These are phyloP conservation scores for Ibidorhyncha struthersii DNA, from an alignment of 2,113 vertebrate species.

Conservation along the genomic window DNA sequence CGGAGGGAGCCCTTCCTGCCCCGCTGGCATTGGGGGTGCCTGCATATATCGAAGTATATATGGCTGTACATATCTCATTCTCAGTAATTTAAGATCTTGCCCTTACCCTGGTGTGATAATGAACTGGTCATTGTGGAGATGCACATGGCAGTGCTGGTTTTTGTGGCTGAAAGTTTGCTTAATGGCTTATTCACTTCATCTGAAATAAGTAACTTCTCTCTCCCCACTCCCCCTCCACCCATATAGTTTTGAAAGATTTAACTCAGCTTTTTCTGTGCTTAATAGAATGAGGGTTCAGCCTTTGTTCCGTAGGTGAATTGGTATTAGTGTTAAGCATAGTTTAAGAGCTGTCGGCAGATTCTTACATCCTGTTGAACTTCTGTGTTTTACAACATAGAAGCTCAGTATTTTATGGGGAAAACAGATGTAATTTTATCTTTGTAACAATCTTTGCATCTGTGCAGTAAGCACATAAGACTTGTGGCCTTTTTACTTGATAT, in stretches of 20 bases:
- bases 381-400: not conserved
- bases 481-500: not conserved
- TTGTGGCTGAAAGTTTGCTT: not conserved
- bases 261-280: not conserved
- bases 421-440: not conserved
- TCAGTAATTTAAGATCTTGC: not conserved
- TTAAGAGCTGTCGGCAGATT: not conserved
- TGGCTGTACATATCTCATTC: no score
- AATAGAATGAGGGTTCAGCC: not conserved
- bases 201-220: not conserved
- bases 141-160: not conserved
- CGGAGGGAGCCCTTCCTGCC: not conserved
- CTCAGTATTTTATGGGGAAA: not conserved
- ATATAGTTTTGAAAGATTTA: not conserved
- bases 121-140: not conserved
- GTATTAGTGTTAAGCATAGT: not conserved
- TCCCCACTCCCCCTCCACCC: no score
- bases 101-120: not conserved
- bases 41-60: no score
- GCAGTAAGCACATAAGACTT: not conserved
- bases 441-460: not conserved
- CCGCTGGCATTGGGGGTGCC: accelerated
- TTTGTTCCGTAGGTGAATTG: not conserved
- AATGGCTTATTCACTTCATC: not conserved
- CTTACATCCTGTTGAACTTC: not conserved